Conservation (phyloP, 2,113 vertebrate species). For the Sakesphorus luctuosus region DNA sequence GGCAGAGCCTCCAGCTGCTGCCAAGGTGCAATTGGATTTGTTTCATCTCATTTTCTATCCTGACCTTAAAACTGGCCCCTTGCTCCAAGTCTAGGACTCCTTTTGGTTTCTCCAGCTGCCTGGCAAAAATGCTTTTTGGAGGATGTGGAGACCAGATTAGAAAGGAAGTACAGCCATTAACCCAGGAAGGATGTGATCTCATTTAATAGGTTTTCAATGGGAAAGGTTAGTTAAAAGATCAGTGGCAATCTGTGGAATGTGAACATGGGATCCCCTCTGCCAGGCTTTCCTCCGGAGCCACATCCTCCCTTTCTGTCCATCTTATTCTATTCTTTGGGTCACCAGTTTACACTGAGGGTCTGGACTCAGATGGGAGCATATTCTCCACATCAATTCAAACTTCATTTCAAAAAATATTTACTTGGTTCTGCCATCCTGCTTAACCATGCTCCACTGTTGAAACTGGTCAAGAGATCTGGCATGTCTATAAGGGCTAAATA, state of each 20-base stretch:
- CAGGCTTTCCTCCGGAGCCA: neutral
- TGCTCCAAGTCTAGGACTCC: neutral
- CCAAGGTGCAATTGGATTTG: neutral
- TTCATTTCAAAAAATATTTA: neutral
- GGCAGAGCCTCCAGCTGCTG: conserved; percentile 2
- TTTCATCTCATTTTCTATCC: neutral
- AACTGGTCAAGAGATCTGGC: neutral
- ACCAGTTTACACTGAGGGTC: neutral
- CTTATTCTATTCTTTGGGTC: neutral
- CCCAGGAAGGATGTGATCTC: neutral
- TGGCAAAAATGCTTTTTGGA: neutral
- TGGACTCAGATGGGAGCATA: neutral
- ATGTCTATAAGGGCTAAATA: neutral
- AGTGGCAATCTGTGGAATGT: neutral
- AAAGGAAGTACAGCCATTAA: neutral
- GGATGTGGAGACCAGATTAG: neutral
- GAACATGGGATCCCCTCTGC: neutral
- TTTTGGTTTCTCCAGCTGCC: neutral
- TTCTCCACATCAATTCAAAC: neutral
- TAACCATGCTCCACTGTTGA: neutral
- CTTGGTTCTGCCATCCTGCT: neutral
- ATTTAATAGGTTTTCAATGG: neutral
- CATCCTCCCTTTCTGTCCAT: neutral
- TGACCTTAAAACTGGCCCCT: neutral
- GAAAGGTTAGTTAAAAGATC: neutral